A percentile compares a stretch with the other conserved stretches of the same genome.
Conservation (phyloP, 2,797 vertebrate species). For the Phrynocephalus guinanensis region DNA sequence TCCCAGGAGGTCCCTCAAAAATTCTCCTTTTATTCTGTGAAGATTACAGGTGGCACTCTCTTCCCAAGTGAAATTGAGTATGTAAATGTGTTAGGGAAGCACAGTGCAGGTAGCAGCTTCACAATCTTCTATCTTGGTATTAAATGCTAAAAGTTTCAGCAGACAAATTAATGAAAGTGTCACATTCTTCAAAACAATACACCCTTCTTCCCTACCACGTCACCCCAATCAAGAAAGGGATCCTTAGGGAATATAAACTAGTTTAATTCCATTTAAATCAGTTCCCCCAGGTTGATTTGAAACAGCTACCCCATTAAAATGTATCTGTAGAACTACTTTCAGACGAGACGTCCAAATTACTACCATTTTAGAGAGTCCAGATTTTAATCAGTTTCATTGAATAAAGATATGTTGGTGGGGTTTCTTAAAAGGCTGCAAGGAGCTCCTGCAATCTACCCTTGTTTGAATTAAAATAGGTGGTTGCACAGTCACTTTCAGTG, state of each 20-base stretch:
- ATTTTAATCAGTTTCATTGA: neutral
- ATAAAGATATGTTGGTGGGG: neutral
- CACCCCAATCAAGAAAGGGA: neutral
- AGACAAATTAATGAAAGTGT: slow-evolving; percentile 1
- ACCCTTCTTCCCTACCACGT: slow-evolving; percentile 4
- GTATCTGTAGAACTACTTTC: slow-evolving; percentile 46
- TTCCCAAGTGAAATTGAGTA: slow-evolving; percentile 51
- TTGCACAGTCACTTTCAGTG: neutral
- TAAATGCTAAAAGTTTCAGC: neutral
- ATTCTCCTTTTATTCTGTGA: slow-evolving; percentile 54
- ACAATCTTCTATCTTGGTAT: neutral
- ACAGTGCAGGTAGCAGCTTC: slow-evolving; percentile 31
- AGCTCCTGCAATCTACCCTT: neutral
- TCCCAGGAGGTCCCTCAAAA: slow-evolving; percentile 39
- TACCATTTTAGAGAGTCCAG: neutral
- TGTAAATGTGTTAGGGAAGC: slow-evolving; percentile 34
- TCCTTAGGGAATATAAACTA: neutral
- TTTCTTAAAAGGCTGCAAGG: neutral
- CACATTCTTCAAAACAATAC: neutral
- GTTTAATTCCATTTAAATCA: neutral
- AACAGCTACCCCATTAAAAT: neutral
- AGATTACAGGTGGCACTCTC: slow-evolving; percentile 31
- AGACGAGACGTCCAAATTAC: neutral
- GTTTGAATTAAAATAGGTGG: neutral
- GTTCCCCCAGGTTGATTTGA: slow-evolving; percentile 28